These are phyloP conservation scores for Drosophila austrosaltans DNA, from an alignment of 2,888 invertebrate genomes.

Conservation along the genomic window DNA sequence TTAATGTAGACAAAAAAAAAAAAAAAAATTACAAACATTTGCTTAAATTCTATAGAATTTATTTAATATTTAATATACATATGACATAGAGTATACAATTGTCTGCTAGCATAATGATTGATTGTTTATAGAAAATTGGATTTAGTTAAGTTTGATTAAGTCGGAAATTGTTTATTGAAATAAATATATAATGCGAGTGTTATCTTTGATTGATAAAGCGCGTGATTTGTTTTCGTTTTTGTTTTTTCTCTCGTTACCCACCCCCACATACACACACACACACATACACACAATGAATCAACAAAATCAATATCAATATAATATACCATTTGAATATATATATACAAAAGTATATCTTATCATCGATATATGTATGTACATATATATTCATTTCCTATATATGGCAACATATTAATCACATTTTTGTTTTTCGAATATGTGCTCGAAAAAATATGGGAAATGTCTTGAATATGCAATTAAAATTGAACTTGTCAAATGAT, in stretches of 20 bases:
- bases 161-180: constrained; percentile 9
- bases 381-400: neutral
- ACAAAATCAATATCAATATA: constrained; percentile 7
- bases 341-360: constrained; percentile 34
- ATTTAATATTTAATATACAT: neutral
- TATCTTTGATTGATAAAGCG: constrained; percentile 32
- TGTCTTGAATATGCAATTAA: constrained; percentile 23
- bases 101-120: neutral
- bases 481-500: constrained; percentile 20
- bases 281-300: constrained; percentile 3
- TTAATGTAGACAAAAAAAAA: too few relatives aligned
- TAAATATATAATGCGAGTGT: neutral
- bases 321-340: constrained; percentile 30
- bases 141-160: constrained; percentile 4
- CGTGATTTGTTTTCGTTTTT: constrained; percentile 21
- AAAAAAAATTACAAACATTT: too few relatives aligned
- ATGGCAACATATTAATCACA: constrained; percentile 3
- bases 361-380: constrained; percentile 12
- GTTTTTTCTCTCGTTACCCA: too few relatives aligned
- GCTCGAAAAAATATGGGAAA: constrained; percentile 33
- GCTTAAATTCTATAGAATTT: too few relatives aligned
- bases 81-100: neutral
- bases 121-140: neutral
- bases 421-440: constrained; percentile 5
- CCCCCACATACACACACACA: too few relatives aligned